Base-by-base conservation (phyloP, 2,888 invertebrate genomes). In the Prenolepis imparis region DNA sequence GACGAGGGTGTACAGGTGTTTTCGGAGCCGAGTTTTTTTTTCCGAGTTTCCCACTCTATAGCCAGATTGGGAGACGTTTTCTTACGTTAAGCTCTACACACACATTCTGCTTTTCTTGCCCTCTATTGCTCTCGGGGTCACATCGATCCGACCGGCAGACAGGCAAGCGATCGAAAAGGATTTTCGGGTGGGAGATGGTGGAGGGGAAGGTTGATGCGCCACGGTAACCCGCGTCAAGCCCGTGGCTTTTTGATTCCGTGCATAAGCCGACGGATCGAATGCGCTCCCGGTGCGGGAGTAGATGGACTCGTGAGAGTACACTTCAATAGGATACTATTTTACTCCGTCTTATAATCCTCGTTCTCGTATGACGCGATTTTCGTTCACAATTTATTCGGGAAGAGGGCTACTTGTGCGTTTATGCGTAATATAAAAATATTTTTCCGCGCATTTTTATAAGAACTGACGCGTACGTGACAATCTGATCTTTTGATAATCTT, bases 181-280 rank as follows among this genome's bases (percentile, higher is more conserved):
- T 92, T 92, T 77, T 48, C 15, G 90, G 83, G 88, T 85, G 82
- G 82, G 84, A 84, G 36, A 32, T 3, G 28, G 28, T 1, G 28
- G 28, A 5, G 4, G 36, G 36, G 5, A 36, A 5, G 36, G 36
- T 88, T 87, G 89, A 89, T 88, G 87, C 90, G 87, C 90, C 90
- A 90, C 87, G 90, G 87, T 86, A 86, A 84, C 85, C 86, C 86
- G 82, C 87, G 84, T 89, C 88, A 81, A 70, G 86, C 39, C 83
- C 70, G 74, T 86, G 86, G 86, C 91, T 90, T 90, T 87, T 90
- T 88, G 90, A 90, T 90, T 88, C 88, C 83, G 39, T 84, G 24
- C 72, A 66, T 61, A 77, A 78, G 67, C 68, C 67, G 78, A 80
- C 24, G 59, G 72, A 80, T 80, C 78, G 70, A 80, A 80, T 70